Base-by-base conservation (phyloP, 2,888 invertebrate species). In the Melanophora roralis region DNA sequence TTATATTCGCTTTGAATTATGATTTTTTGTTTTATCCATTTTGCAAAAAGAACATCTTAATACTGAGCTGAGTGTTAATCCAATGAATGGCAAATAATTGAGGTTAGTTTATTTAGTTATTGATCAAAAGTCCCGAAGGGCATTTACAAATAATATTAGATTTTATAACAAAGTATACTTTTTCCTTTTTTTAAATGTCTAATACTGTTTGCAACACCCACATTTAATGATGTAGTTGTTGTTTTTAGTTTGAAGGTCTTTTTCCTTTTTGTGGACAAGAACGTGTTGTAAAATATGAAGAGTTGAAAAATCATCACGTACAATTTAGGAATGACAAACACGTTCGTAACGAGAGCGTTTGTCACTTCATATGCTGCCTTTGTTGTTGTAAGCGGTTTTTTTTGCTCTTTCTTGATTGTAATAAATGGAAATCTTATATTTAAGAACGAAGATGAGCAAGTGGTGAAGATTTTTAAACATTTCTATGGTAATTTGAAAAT, bases 71-170 rank as follows among this genome's bases (percentile, higher is more conserved):
- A 72, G 75, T 80, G 69, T 67, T 79, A 74, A 74, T 79, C 59
- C 74, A 53, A 80, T 80, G 80, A 80, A 80, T 80, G 57, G 80
- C 36, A 80, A 76, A 80, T 80, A 80, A 80, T 80, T 80, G 80
- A 68, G 80, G 80, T 80, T 79, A 74, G 74, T 79, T 80, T 80
- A 80, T 80, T 80, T 80, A 67, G 75, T 80, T 80, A 80, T 80
- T 72, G 79, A 76, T 80, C 75, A 49, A 75, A 79, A 57, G 36
- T 75, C 75, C 73, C 79, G 57, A 75, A 75, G 75, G 80, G 40
- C 80, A 72, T 72, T 62, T 51, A 36, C 49, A 45, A 68, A 49
- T 57, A 47, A n/a, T 59, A 51, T 51, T 60, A 40, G 38, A 16
- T 53, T 19, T 11, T 5, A n/a, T 34, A 43, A 27, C 7, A 45